Evolutionary conservation across 2,113 vertebrate species (phyloP), one percentile per base, ranked within the genome.

Genomic region (Anolis sagrei): DNA sequence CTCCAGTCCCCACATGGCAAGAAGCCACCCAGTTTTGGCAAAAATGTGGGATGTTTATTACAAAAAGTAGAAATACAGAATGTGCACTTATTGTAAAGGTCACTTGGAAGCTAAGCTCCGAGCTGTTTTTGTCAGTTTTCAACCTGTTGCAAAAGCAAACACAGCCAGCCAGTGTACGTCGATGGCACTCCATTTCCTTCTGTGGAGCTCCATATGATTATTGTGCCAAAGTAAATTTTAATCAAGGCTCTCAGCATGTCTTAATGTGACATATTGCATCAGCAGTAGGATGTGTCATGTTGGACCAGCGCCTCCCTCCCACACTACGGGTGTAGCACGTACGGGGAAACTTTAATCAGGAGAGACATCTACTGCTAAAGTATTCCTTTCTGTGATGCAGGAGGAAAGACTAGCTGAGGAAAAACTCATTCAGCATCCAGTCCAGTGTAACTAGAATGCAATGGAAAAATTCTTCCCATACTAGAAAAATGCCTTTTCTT

Each of bases 251-350:
- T 82, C 79, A 87, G 85, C 79, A 44, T 81, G 85, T 86, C 78
- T 74, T 86, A 66, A 74, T 75, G 78, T 86, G 79, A 76, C 85
- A 87, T 82, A 87, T 84, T 84, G 76, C 77, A 75, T 83, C 77
- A 84, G 87, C 87, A 83, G 82, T 86, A 84, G 76, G 82, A 88
- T 88, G 82, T 84, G 82, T 80, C 82, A 88, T 88, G 82, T 84
- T 84, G 87, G 69, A 84, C 82, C 82, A 64, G 70, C 70, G 61
- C 77, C 87, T 88, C 77, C 76, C 61, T 80, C 82, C 87, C 87
- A 88, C 81, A 75, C 82, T 74, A 58, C 64, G 79, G 70, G 82
- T 80, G 76, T 75, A 44, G 82, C 68, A 29, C 75, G 82, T 23
- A 75, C 49, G 76, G 82, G 44, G 69, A 88, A 88, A 84, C 77